A percentile compares a stretch with the other conserved stretches of the same genome.
phyloP scores from a whole-genome alignment of 2,113 vertebrate species.

The Planiliza haematocheilus region DNA sequence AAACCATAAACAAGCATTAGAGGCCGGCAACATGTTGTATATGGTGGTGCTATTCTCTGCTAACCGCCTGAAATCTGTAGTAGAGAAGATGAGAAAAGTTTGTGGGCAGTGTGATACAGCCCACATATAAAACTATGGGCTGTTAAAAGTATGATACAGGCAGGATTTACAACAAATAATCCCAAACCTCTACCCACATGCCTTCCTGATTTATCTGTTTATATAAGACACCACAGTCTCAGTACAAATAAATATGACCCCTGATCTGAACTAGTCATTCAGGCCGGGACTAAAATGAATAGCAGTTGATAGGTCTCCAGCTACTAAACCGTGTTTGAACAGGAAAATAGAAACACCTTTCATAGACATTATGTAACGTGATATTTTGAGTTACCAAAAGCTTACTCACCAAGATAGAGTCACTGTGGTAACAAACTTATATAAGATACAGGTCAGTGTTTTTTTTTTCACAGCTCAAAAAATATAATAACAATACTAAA shows the following conservation, averaged over 20 bases:
- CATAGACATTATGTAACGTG: conserved; percentile 7
- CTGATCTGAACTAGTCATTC: background rate
- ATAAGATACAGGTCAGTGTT: background rate
- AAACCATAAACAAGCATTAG: conserved; percentile 18
- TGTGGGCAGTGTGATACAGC: conserved; percentile 14
- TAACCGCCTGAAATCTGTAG: background rate
- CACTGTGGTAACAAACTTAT: conserved; percentile 2
- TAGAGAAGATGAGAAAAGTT: conserved; percentile 9
- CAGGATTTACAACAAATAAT: conserved; percentile 1
- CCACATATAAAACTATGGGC: conserved; percentile 2
- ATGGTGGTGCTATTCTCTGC: background rate
- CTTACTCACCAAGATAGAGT: background rate
- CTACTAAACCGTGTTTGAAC: background rate
- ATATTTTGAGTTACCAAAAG: conserved; percentile 18
- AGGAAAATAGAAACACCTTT: background rate
- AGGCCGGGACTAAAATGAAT: background rate
- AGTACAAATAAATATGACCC: conserved; percentile 17
- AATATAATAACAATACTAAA: too few species aligned
- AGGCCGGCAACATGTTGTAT: background rate
- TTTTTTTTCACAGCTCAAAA: too few species aligned
- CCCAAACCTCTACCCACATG: conserved; percentile 37
- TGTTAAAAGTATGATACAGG: conserved; percentile 23
- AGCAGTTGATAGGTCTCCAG: background rate
- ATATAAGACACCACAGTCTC: conserved; percentile 12
- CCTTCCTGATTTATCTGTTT: conserved; percentile 35